phyloP scores from a whole-genome alignment of 2,113 vertebrate genomes.

The Megaceryle maxima region DNA sequence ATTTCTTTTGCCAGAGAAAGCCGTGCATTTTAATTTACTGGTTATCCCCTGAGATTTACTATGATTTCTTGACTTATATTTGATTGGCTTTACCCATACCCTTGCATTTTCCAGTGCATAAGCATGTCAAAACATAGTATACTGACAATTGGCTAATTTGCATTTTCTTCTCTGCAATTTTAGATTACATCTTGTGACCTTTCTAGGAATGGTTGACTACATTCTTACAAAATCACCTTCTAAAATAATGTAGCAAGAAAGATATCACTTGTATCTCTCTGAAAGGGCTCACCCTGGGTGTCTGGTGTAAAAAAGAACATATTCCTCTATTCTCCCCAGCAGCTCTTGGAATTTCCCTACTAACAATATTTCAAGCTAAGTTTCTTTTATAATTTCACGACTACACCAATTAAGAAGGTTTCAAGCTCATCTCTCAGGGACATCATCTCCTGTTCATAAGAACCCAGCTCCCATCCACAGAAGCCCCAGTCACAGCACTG shows the following conservation, averaged over 20 bases:
- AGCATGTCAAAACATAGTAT: not conserved
- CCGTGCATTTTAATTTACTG: not conserved
- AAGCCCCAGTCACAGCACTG: not conserved
- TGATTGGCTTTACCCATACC: not conserved
- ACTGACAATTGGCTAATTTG: not conserved
- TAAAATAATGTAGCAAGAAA: not conserved
- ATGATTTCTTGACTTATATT: not conserved
- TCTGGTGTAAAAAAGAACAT: not conserved
- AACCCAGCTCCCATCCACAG: not conserved
- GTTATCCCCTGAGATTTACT: not conserved
- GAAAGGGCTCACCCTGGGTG: not conserved
- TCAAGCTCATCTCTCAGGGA: not conserved
- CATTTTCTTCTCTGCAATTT: not conserved
- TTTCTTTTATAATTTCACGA: not conserved
- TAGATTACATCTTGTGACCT: not conserved
- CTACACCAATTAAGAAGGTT: not conserved
- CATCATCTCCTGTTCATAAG: not conserved
- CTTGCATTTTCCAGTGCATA: not conserved
- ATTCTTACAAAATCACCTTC: not conserved
- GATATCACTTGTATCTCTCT: not conserved
- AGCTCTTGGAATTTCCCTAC: not conserved
- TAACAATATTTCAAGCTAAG: not conserved
- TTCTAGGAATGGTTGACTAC: not conserved
- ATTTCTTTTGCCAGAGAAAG: not conserved
- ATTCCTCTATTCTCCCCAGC: not conserved